These are phyloP conservation scores for Rhingia rostrata DNA, from an alignment of 2,888 invertebrate genomes.

Conservation along the genomic window DNA sequence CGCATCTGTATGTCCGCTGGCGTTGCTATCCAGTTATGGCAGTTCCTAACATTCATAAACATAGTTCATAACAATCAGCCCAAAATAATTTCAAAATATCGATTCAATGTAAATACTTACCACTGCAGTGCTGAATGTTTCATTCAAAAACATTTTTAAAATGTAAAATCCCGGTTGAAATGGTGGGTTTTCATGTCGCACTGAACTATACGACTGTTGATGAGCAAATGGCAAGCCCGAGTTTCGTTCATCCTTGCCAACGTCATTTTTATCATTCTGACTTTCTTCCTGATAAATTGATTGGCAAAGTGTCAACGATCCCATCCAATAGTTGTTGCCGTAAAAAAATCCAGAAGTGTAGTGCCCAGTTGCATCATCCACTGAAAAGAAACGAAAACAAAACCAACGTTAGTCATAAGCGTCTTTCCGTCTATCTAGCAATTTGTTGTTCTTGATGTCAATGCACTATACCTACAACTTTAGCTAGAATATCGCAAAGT, in stretches of 20 bases:
- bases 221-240: slow-evolving; percentile 81
- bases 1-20: too few species aligned
- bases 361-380: slow-evolving; percentile 89
- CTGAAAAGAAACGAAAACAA: slow-evolving; percentile 81
- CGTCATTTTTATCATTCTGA: slow-evolving; percentile 80
- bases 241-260: slow-evolving; percentile 68
- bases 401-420: background rate
- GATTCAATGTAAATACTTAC: slow-evolving; percentile 76
- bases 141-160: slow-evolving; percentile 85
- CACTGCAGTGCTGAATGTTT: slow-evolving; percentile 79
- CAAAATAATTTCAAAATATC: too few species aligned
- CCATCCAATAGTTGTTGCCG: slow-evolving; percentile 92
- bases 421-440: too few species aligned
- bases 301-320: slow-evolving; percentile 89
- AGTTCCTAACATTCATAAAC: too few species aligned
- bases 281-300: slow-evolving; percentile 84
- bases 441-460: too few species aligned
- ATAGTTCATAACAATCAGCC: too few species aligned
- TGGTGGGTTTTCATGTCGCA: slow-evolving; percentile 84
- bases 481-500: too few species aligned
- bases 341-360: slow-evolving; percentile 92
- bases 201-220: slow-evolving; percentile 78
- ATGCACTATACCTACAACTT: too few species aligned
- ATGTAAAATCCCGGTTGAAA: slow-evolving; percentile 88
- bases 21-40: too few species aligned